phyloP scores from a whole-genome alignment of 2,888 invertebrate genomes.

The Lasius fuliginosus region DNA sequence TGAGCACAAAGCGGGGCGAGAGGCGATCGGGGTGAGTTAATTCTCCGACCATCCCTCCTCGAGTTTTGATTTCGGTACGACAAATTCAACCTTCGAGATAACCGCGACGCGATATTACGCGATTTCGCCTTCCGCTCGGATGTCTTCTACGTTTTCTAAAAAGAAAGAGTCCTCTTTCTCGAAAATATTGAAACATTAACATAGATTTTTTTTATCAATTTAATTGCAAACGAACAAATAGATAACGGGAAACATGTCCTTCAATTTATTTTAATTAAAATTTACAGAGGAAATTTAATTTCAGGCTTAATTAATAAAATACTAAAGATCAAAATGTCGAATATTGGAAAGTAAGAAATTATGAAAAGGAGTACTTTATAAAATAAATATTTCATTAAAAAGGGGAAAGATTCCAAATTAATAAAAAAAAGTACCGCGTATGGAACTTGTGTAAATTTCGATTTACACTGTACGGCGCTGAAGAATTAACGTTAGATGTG shows the following conservation, averaged over 20 bases:
- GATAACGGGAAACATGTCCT: background rate
- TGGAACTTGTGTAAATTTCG: background rate
- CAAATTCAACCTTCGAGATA: conserved; percentile 24
- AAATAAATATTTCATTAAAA: background rate
- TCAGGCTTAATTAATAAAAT: background rate
- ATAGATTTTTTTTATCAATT: conserved; percentile 2
- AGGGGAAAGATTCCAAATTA: background rate
- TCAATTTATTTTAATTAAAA: background rate
- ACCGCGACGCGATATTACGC: background rate
- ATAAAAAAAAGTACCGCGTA: background rate
- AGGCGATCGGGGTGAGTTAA: conserved; percentile 72
- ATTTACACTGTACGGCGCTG: background rate
- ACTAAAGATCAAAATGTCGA: background rate
- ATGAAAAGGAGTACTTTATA: background rate
- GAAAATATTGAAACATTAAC: background rate
- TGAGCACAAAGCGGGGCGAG: conserved; percentile 57
- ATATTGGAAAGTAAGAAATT: background rate
- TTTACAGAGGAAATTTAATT: background rate
- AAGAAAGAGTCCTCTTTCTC: background rate
- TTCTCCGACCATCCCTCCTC: conserved; percentile 65
- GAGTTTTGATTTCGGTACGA: conserved; percentile 29
- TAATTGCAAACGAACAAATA: background rate
- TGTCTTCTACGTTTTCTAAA: background rate
- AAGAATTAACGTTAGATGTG: conserved; percentile 20
- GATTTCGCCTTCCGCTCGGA: background rate